phyloP scores from a whole-genome alignment of 2,888 invertebrate genomes.

The Epinotia bilunana region DNA sequence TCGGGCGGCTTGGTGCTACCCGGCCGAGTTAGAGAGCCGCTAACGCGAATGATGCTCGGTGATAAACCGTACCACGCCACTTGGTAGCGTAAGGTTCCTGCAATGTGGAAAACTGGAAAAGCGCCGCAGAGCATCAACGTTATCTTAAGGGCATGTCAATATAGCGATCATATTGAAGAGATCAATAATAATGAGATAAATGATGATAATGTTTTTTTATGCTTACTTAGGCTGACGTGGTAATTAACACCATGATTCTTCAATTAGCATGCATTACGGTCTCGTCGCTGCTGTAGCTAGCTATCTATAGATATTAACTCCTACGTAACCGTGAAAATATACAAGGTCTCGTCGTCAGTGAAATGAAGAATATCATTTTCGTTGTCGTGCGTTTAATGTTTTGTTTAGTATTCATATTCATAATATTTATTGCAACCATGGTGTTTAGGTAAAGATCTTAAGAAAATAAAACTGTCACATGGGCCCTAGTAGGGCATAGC shows the following conservation, averaged over 20 bases:
- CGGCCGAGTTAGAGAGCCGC: constrained; percentile 60
- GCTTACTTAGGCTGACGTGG: background rate
- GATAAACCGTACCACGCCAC: constrained; percentile 46
- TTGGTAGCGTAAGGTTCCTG: constrained; percentile 56
- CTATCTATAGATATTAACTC: constrained; percentile 15
- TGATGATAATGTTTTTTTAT: constrained; percentile 5
- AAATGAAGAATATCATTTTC: constrained; percentile 7
- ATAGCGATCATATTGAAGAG: constrained; percentile 8
- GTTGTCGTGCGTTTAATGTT: constrained; percentile 1
- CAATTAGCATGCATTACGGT: constrained; percentile 15
- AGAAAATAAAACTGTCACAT: too few species aligned
- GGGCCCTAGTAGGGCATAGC: too few species aligned
- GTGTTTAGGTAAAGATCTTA: too few species aligned
- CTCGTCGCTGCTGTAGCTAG: background rate
- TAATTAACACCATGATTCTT: constrained; percentile 11
- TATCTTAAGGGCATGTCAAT: constrained; percentile 41
- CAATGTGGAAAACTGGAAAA: constrained; percentile 60
- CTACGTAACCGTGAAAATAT: constrained; percentile 33
- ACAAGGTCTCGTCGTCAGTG: constrained; percentile 27
- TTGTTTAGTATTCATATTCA: background rate
- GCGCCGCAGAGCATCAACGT: constrained; percentile 37
- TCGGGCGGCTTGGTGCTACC: constrained; percentile 58
- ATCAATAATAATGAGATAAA: constrained; percentile 29
- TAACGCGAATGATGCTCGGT: constrained; percentile 17
- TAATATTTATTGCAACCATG: too few species aligned